Conservation (phyloP, 2,113 vertebrate genomes). For the Tenrec ecaudatus region DNA sequence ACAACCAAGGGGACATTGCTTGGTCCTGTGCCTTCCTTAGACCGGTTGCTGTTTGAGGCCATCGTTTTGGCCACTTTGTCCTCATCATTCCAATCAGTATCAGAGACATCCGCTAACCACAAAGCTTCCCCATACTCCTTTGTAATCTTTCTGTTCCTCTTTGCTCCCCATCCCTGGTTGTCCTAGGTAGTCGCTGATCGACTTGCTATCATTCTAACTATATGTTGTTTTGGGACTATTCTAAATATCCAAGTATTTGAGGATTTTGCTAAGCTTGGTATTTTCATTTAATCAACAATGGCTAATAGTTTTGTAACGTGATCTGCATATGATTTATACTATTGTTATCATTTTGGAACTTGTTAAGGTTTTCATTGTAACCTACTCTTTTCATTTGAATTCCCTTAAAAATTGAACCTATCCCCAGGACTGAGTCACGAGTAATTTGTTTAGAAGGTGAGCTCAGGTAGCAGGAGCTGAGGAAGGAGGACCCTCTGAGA, state of each 20-base stretch:
- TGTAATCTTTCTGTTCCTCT: background rate
- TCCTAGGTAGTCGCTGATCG: background rate
- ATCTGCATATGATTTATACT: background rate
- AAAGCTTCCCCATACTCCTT: background rate
- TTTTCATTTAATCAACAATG: background rate
- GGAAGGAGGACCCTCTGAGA: background rate
- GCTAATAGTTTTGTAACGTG: background rate
- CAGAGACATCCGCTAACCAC: background rate
- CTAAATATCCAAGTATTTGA: background rate
- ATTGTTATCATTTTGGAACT: background rate
- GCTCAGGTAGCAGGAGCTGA: background rate
- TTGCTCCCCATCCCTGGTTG: rapidly evolving
- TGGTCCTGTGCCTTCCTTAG: no score
- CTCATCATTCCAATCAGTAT: background rate
- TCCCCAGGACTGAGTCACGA: background rate
- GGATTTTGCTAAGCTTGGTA: background rate
- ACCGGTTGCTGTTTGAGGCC: no score
- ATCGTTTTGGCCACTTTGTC: no score
- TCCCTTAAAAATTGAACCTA: background rate
- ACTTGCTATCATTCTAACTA: background rate
- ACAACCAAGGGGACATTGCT: no score
- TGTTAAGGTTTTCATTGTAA: background rate
- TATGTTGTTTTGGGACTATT: background rate
- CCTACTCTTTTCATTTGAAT: background rate
- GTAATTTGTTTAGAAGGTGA: background rate